Base-by-base conservation (phyloP, 1,140 invertebrate genomes). In the Cotesia chilonis region DNA sequence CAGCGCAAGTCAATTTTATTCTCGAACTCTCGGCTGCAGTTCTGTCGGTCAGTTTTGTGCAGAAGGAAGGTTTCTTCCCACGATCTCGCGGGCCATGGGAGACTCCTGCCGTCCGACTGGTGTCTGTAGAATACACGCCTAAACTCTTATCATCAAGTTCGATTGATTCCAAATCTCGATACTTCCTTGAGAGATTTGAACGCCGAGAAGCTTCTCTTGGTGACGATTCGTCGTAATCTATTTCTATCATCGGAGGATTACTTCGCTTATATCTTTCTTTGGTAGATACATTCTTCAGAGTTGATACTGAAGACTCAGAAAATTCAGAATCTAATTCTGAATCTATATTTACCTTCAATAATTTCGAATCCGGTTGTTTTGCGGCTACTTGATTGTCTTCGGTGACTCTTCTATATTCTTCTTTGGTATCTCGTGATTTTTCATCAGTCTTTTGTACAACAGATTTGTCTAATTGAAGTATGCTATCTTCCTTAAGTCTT, bases 1-100 rank as follows among this genome's bases (percentile, higher is more conserved):
- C 90, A 70, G 92, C 92, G 81, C 96, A 98, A 3, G 92, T 92
- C n/a, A 99, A 84, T 78, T 92, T 92, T 1, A 95, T 90, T 74
- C 90, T 87, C 35, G 92, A 92, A 7, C 91, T 92, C 79, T 92
- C 91, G 0, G 91, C 91, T 1, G 92, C 91, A 3, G 92, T 92
- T 74, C 93, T 90, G 80, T 96, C 92, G 2, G 91, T 92, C 47
- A 98, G 83, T 70, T 90, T 89, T n/a, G 92, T 94, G 52, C 93
- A 94, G 83, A 97, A 97, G 4, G 91, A 88, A 4, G 95, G 95
- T 83, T 93, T 92, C 71, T 90, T 88, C 74, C 88, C 90, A 36
- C 85, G 83, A 83, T 89, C 86, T 74, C 68, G 61, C 37, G 74
- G 74, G n/a, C 74, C 74, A 4, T 55, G 70, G 14, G 73, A 51